Base-by-base conservation (phyloP, 2,888 invertebrate genomes). In the Macaria liturata region DNA sequence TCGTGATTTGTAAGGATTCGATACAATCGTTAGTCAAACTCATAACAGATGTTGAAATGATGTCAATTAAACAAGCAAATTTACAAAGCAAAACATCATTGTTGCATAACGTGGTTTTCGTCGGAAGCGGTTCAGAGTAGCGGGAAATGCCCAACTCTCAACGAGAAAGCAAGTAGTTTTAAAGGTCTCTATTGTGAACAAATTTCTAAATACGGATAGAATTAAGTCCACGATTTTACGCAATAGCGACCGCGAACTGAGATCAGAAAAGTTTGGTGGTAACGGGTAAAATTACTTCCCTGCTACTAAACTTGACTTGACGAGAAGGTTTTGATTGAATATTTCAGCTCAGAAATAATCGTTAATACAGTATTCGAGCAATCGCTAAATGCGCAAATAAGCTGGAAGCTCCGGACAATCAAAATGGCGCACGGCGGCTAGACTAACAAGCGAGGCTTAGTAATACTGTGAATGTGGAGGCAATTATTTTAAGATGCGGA, bases 221-320 rank as follows among this genome's bases (percentile, higher is more conserved):
- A 72, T 72, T 73, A 68, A 65, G 62, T 64, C 54, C 49, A 67
- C 56, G 67, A 68, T 72, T 75, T 71, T 64, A 63, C 62, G 63
- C 56, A 69, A 68, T 60, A 63, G 54, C 61, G 62, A 53, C 66
- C 67, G 62, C 61, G 59, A 65, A 67, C 64, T 54, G 42, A 57
- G 67, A 59, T 57, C 62, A 59, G 54, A 64, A 68, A 75, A 75
- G 65, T 78, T 76, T 72, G 62, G 67, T 72, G 62, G 67, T 68
- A 67, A 62, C 63, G 59, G 57, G 50, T 62, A 34, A 69, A 71
- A 73, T 72, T 71, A 71, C 63, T 66, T 64, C 66, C 58, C 63
- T 62, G 62, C 66, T 71, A 64, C 71, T 70, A 71, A 59, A 63
- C 66, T 69, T 69, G 69, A 71, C 67, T 71, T 67, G 72, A 72